Conservation (phyloP, 2,888 invertebrate species). For the Urechis unicinctus region DNA sequence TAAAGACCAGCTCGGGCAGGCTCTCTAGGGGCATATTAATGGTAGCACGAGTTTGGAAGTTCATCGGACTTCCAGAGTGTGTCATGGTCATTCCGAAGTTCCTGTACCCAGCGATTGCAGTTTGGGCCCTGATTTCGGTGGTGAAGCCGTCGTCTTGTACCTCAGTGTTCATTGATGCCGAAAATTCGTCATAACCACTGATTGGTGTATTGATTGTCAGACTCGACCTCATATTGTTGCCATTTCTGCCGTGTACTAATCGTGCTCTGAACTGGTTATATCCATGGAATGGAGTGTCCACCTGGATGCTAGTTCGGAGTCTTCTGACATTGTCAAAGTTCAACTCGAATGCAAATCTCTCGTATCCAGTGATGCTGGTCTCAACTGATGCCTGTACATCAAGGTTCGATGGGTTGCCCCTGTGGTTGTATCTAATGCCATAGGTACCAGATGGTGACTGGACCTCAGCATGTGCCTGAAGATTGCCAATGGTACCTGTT, state of each 20-base stretch:
- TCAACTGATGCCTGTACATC: slow-evolving; percentile 2
- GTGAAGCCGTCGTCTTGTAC: neutral
- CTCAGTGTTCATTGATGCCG: slow-evolving; percentile 21
- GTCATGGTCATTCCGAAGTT: slow-evolving; percentile 4
- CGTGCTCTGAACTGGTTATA: neutral
- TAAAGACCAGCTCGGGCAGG: neutral
- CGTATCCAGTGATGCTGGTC: slow-evolving; percentile 4
- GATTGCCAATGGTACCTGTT: slow-evolving; percentile 6
- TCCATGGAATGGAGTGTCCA: neutral
- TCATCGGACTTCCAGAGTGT: slow-evolving; percentile 4
- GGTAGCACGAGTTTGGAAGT: neutral
- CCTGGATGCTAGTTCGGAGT: neutral
- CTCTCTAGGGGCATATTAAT: neutral
- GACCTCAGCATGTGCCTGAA: neutral
- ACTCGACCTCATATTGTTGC: neutral
- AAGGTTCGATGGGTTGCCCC: slow-evolving; percentile 12
- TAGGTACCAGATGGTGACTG: neutral
- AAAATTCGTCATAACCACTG: slow-evolving; percentile 20
- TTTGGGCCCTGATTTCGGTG: neutral
- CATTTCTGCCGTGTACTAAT: neutral
- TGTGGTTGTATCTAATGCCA: slow-evolving; percentile 6
- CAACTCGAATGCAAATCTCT: slow-evolving; percentile 6
- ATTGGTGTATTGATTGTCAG: slow-evolving; percentile 23
- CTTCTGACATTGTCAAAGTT: neutral
- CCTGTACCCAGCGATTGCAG: slow-evolving; percentile 1